A percentile compares a stretch with the other conserved stretches of the same genome.
phyloP scores from a whole-genome alignment of 35 echinoderm and acorn worm species.

The Eucidaris tribuloides region DNA sequence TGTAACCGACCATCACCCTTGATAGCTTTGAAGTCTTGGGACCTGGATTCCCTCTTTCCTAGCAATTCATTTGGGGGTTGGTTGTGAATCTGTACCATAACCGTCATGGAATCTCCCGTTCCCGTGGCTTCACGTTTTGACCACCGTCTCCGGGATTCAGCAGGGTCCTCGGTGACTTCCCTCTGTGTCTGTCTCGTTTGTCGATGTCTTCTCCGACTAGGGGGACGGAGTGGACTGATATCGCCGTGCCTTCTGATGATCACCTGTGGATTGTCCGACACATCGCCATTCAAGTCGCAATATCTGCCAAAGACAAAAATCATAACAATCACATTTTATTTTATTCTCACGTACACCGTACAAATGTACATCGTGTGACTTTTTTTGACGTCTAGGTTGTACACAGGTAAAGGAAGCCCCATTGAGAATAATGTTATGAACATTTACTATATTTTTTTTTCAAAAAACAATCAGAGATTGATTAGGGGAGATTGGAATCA shows the following conservation, averaged over 20 bases:
- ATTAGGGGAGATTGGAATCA: no score
- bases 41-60: background rate
- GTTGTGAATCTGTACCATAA: conserved; percentile 49
- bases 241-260: conserved; percentile 5
- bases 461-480: no score
- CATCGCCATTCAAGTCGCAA: conserved; percentile 9
- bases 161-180: conserved; percentile 7
- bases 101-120: conserved; percentile 14
- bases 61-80: conserved; percentile 4
- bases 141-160: conserved; percentile 6
- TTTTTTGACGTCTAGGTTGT: no score
- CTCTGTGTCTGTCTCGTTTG: background rate
- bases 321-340: no score
- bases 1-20: background rate
- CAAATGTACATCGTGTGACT: no score
- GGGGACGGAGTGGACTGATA: background rate
- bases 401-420: no score
- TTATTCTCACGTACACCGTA: no score
- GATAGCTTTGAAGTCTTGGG: background rate
- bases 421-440: no score
- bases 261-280: conserved; percentile 4
- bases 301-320: no score
- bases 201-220: background rate
- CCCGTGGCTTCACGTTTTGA: background rate
- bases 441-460: no score